phyloP scores from a whole-genome alignment of 2,888 invertebrate genomes.

The Plebejus argus region DNA sequence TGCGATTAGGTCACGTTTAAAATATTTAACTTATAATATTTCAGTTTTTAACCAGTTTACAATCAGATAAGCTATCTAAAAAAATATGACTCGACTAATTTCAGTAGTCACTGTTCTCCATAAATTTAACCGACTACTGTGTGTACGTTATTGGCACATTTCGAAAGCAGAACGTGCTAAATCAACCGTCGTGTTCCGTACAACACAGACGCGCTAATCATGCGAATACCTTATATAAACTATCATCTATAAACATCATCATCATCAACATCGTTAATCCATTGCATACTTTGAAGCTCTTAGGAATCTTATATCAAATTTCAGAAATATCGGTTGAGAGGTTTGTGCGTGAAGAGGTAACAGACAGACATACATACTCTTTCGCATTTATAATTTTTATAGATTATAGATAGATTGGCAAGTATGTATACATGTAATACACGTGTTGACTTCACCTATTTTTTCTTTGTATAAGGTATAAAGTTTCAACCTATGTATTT shows the following conservation, averaged over 20 bases:
- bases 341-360: too few species aligned
- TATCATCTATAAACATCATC: background rate
- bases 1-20: too few species aligned
- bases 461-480: background rate
- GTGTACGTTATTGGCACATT: constrained; percentile 44
- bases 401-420: too few species aligned
- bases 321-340: too few species aligned
- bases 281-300: too few species aligned
- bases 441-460: background rate
- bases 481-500: background rate
- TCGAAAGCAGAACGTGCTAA: constrained; percentile 42
- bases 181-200: constrained; percentile 26
- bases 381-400: too few species aligned
- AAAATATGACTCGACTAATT: background rate
- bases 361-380: too few species aligned
- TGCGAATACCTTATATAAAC: constrained; percentile 20
- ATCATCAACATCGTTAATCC: too few species aligned
- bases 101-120: background rate
- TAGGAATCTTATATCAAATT: too few species aligned
- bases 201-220: constrained; percentile 9
- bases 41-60: background rate
- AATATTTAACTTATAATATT: too few species aligned
- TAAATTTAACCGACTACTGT: background rate
- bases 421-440: too few species aligned
- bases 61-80: background rate